Evolutionary conservation across 2,113 vertebrate species (phyloP).

Genomic region (Prochilodus magdalenae): DNA sequence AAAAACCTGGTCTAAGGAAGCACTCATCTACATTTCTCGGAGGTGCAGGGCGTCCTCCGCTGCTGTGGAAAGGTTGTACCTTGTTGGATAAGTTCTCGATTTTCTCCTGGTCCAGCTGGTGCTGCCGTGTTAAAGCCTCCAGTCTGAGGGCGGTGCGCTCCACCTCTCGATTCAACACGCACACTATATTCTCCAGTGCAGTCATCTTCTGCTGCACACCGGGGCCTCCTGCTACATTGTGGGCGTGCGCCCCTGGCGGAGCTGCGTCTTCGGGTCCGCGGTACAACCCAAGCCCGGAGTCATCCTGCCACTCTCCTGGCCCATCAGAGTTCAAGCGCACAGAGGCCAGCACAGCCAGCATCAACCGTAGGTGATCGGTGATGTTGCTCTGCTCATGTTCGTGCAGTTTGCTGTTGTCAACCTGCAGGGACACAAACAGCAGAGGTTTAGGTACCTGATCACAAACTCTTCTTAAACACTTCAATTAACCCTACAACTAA

Average conservation of each 20-base stretch:
- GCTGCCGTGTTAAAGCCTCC: constrained; percentile 88
- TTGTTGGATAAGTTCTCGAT: constrained; percentile 89
- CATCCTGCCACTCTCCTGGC: constrained; percentile 51
- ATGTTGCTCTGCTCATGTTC: constrained; percentile 54
- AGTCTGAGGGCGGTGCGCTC: constrained; percentile 86
- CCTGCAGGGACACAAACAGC: constrained; percentile 1
- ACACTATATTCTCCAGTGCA: constrained; percentile 96
- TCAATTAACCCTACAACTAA: too few relatives aligned
- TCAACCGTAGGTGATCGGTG: constrained; percentile 52
- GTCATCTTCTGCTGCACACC: constrained; percentile 85
- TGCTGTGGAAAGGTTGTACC: constrained; percentile 68
- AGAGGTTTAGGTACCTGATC: too few relatives aligned
- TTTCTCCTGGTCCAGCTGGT: constrained; percentile 91
- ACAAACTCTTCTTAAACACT: too few relatives aligned
- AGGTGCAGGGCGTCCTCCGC: neutral
- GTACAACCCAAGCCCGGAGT: constrained; percentile 50
- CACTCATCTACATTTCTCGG: neutral
- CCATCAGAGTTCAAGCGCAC: constrained; percentile 23
- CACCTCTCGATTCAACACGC: constrained; percentile 93
- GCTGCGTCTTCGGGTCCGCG: constrained; percentile 72
- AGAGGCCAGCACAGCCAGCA: constrained; percentile 39
- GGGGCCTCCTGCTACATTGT: constrained; percentile 65
- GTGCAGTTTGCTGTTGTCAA: constrained; percentile 57
- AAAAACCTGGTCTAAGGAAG: constrained; percentile 20
- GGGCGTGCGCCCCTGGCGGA: constrained; percentile 69